phyloP scores from a whole-genome alignment of 1,140 invertebrate species.

The Drosophila simulans region DNA sequence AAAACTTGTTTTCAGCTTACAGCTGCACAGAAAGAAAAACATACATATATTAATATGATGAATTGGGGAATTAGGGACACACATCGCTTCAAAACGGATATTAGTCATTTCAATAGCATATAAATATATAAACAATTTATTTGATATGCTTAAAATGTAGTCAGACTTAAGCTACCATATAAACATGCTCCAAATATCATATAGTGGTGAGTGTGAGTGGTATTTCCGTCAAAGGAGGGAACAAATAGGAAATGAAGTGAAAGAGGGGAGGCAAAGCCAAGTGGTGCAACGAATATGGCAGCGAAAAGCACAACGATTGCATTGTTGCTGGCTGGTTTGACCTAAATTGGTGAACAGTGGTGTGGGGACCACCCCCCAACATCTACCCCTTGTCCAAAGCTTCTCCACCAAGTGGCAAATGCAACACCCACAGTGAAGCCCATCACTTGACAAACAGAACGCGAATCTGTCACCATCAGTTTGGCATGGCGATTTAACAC shows the following conservation, averaged over 20 bases:
- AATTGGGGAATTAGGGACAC: not conserved
- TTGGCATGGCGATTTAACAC: not conserved
- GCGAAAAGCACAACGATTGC: not conserved
- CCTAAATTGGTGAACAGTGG: slow-evolving; percentile 39
- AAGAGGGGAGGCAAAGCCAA: not conserved
- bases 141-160: not conserved
- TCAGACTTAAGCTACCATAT: not conserved
- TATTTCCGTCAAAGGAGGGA: not conserved
- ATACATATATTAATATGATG: not conserved
- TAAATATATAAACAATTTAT: not conserved
- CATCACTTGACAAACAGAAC: slow-evolving; percentile 11
- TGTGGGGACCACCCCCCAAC: not conserved
- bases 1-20: slow-evolving; percentile 42
- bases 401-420: not conserved
- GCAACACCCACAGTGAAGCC: slow-evolving; percentile 12
- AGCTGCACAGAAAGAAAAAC: not conserved
- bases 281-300: slow-evolving; percentile 7
- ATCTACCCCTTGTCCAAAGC: too few species aligned
- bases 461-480: slow-evolving; percentile 20
- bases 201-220: not conserved
- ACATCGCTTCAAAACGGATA: not conserved
- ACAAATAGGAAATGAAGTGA: not conserved
- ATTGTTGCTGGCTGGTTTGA: slow-evolving; percentile 41
- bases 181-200: too few species aligned
- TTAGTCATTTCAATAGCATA: not conserved